Base-by-base conservation (phyloP, 2,888 invertebrate species). In the Myopa tessellatipennis region DNA sequence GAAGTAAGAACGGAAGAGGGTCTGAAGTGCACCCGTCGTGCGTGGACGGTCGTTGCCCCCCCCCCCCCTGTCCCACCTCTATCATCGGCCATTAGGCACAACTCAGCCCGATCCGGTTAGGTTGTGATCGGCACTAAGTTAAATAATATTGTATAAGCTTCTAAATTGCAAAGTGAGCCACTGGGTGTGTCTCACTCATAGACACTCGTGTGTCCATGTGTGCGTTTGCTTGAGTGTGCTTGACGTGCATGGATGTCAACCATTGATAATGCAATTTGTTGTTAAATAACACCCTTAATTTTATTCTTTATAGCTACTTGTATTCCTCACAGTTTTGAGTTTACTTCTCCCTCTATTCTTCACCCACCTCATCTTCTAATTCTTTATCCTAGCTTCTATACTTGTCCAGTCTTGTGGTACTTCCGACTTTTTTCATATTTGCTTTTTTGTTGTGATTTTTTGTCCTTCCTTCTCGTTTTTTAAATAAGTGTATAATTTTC, bases 261-360 rank as follows among this genome's bases (percentile, higher is more conserved):
- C 38, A 74, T 65, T 65, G 74, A 74, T 74, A 74, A 74, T 74
- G 74, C 74, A 74, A 74, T 74, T 74, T 74, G 74, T 65, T 61
- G 74, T 74, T 45, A 63, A 74, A 74, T 38, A 74, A 65, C 74
- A 74, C 74, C 74, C 74, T 74, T 50, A 61, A 60, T 73, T 73
- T 55, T 55, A 10, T 60, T 60, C 7, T 10, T 60, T 18, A 7
- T 58, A 58, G n/a, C 18, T 12, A 4, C 45, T 73, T 61, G 18
- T 7, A 60, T 40, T 60, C 26, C 6, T 45, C 38, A 40, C n/a
- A 40, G 1, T 12, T 16, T 55, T n/a, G 16, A 55, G 16, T 10
- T 10, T 16, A 10, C 40, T 60, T 55, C 14, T 73, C 40, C 60
- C 26, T 7, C 4, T 36, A 3, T 4, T 55, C 26, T 70, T 55